Base-by-base conservation (phyloP, 1,140 invertebrate species). In the Drosophila leontia region DNA sequence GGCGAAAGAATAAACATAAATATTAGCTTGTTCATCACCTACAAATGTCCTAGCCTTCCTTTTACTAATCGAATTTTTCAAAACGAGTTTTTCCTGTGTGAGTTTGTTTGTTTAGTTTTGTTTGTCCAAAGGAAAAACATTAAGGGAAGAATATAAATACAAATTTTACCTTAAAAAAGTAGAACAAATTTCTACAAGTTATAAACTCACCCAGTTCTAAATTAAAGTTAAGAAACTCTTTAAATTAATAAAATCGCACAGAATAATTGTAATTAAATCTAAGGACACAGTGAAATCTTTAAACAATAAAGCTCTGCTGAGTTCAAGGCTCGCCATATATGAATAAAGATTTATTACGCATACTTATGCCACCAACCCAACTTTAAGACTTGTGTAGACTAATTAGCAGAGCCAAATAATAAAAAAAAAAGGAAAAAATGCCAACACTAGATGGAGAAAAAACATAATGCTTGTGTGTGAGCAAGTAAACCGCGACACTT, bases 401-500 rank as follows among this genome's bases (percentile, higher is more conserved):
- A 72, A 72, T 72, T 72, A 72, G 69, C 45, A 60, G 7, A 2
- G 32, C 37, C 19, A 47, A 48, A 65, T 39, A 39, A 37, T 35
- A 15, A 26, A 9, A 37, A 13, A 51, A 45, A 37, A 29, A 29
- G 6, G 26, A 7, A 32, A 32, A 35, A 5, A 35, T 32, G 1
- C n/a, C 23, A 34, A 51, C 23, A 41, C 17, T 55, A 41, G 26
- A 13, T 29, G 35, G 3, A 29, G 13, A 19, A 35, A 35, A n/a
- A 50, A 50, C 15, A 32, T 35, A 35, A 50, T 34, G 26, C 64
- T 50, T 42, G 29, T 34, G 51, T 19, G 65, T 70, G 67, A 29
- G 32, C 37, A 72, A 42, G 39, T 60, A 72, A 72, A 72, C 67
- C 67, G 68, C 57, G 70, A 75, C 70, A 75, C 58, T 75, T 75